These are phyloP conservation scores for Mallotus villosus DNA, from an alignment of 2,797 vertebrate species.

Conservation along the genomic window DNA sequence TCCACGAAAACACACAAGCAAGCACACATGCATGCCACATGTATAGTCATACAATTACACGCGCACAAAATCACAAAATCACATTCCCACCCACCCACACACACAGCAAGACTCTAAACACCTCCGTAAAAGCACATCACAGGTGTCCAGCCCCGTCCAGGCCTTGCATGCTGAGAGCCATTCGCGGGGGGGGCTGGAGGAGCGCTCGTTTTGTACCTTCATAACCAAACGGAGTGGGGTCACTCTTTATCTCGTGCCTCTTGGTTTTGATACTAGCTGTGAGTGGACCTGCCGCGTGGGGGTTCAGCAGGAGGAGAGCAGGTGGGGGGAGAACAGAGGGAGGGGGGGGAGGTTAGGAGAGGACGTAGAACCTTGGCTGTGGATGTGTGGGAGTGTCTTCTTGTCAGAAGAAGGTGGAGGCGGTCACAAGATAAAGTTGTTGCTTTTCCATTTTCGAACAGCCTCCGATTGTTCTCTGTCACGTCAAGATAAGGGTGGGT, in stretches of 20 bases:
- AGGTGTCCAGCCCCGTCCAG: not conserved
- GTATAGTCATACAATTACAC: conserved; percentile 2
- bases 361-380: not conserved
- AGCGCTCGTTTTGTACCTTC: conserved; percentile 77
- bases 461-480: conserved; percentile 31
- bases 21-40: not conserved
- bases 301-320: not conserved
- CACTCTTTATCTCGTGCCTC: conserved; percentile 93
- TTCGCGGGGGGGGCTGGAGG: not conserved
- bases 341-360: not conserved
- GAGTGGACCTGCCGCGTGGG: conserved; percentile 79
- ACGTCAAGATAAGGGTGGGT: no score
- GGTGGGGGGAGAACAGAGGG: no score
- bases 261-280: conserved; percentile 88
- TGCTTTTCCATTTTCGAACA: conserved; percentile 31
- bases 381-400: conserved; percentile 8
- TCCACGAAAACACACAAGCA: not conserved
- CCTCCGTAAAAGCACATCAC: conserved; percentile 13
- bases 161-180: conserved; percentile 46
- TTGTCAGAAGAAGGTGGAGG: no score
- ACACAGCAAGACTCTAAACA: not conserved
- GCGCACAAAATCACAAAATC: not conserved
- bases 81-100: not conserved
- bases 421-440: conserved; percentile 14
- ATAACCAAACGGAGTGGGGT: conserved; percentile 89